phyloP scores from a whole-genome alignment of 2,888 invertebrate species.

The Drosophila falleni region DNA sequence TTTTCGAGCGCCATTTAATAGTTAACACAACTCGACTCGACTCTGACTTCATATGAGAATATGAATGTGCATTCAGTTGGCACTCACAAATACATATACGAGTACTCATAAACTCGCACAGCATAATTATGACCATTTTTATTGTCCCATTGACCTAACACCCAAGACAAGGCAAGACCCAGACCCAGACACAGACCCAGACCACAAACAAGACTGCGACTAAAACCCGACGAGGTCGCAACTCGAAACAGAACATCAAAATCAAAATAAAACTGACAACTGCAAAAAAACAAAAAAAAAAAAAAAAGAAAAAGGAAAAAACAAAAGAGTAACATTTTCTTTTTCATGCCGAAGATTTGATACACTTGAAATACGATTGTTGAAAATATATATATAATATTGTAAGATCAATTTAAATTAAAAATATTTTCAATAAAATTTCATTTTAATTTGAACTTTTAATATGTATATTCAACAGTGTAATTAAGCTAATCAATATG shows the following conservation, averaged over 20 bases:
- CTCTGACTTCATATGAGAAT: slow-evolving; percentile 4
- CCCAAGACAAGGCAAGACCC: slow-evolving; percentile 55
- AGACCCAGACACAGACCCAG: slow-evolving; percentile 9
- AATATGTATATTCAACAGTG: too few species aligned
- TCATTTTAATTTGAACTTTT: too few species aligned
- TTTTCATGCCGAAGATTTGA: background rate
- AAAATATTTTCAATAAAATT: too few species aligned
- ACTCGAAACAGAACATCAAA: slow-evolving; percentile 37
- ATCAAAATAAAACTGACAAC: slow-evolving; percentile 53
- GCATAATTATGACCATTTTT: slow-evolving; percentile 66
- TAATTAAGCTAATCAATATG: too few species aligned
- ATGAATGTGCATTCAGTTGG: slow-evolving; percentile 33
- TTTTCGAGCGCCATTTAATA: slow-evolving; percentile 54
- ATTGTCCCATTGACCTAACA: slow-evolving; percentile 79
- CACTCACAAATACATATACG: slow-evolving; percentile 18
- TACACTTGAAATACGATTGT: background rate
- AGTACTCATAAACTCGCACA: slow-evolving; percentile 14
- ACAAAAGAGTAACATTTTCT: background rate
- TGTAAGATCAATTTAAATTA: too few species aligned
- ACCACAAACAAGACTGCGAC: slow-evolving; percentile 3
- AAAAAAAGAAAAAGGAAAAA: slow-evolving; percentile 2
- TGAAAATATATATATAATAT: too few species aligned
- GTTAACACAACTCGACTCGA: slow-evolving; percentile 11
- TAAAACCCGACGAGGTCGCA: slow-evolving; percentile 33
- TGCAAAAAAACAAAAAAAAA: background rate